Evolutionary conservation across 2,113 vertebrate species (phyloP).

Genomic region (Zapus hudsonius): DNA sequence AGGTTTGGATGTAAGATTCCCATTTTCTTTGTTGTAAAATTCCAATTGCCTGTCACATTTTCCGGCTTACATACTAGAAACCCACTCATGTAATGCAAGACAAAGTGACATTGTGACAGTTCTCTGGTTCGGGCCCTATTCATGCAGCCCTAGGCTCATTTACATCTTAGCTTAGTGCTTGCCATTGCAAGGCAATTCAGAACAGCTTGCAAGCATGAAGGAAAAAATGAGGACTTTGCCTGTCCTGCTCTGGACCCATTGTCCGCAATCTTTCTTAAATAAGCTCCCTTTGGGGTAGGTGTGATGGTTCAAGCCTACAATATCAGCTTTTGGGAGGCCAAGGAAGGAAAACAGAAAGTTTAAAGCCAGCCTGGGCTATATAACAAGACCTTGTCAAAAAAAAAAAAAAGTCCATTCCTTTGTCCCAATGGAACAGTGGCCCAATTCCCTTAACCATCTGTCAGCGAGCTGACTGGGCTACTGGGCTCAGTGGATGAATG

Average conservation of each 20-base stretch:
- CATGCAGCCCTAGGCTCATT: background rate
- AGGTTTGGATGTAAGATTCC: background rate
- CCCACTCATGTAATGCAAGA: background rate
- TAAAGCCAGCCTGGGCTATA: background rate
- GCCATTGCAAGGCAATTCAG: background rate
- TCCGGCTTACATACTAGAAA: background rate
- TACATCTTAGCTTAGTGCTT: fast-evolving
- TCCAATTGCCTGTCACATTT: background rate
- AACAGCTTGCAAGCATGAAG: background rate
- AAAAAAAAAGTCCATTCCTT: background rate
- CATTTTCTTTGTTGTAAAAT: background rate
- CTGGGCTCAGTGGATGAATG: background rate
- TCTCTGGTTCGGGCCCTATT: background rate
- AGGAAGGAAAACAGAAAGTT: background rate
- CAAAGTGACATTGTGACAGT: background rate
- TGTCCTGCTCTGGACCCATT: background rate
- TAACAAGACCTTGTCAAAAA: background rate
- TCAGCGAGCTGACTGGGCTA: background rate
- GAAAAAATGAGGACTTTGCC: background rate
- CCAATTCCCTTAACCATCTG: fast-evolving
- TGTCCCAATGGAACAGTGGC: background rate
- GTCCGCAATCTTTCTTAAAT: background rate
- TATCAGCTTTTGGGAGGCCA: background rate
- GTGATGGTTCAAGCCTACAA: background rate
- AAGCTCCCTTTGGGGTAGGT: background rate